phyloP scores from a whole-genome alignment of 2,113 vertebrate genomes.

The Ascaphus truei region DNA sequence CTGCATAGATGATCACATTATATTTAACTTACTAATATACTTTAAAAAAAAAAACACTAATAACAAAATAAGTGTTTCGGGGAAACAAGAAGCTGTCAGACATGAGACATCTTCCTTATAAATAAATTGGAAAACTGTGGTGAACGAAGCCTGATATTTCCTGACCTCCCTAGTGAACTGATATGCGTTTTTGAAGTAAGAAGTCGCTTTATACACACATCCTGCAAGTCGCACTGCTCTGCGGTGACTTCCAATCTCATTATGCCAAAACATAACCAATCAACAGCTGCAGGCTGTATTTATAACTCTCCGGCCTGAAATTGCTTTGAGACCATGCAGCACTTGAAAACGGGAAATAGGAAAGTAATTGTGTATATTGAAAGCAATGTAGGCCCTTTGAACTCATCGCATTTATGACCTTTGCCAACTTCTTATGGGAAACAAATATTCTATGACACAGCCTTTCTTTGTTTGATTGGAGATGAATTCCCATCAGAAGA shows the following conservation, averaged over 20 bases:
- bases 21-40: too few species aligned
- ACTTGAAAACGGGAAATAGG: constrained; percentile 3
- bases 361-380: accelerated
- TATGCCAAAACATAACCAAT: background rate
- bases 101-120: background rate
- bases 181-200: background rate
- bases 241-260: constrained; percentile 29
- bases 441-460: constrained; percentile 17
- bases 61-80: background rate
- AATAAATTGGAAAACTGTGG: background rate
- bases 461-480: constrained; percentile 42
- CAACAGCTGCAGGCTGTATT: background rate
- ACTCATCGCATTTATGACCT: constrained; percentile 38
- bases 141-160: background rate
- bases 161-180: background rate
- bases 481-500: constrained; percentile 39
- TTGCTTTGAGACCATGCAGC: background rate
- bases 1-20: too few species aligned
- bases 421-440: constrained; percentile 42
- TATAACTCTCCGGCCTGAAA: background rate
- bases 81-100: background rate
- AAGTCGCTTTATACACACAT: background rate
- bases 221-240: background rate
- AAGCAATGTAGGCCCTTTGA: background rate
- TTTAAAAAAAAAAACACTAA: too few species aligned